These are phyloP conservation scores for Eueremaeus valkanovi DNA, from an alignment of 2,888 invertebrate genomes.

Conservation along the genomic window DNA sequence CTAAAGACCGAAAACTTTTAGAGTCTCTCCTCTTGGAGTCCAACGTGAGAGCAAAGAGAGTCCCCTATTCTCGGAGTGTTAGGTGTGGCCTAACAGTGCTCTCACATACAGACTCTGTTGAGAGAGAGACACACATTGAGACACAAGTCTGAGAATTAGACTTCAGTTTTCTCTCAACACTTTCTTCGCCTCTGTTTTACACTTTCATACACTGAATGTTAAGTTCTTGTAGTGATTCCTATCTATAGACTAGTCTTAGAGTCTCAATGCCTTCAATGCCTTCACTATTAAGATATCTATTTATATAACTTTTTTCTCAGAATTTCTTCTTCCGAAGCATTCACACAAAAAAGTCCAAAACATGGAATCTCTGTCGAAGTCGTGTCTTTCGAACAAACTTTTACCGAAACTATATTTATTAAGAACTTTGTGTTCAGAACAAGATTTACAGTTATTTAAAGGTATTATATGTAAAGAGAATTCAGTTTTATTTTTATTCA, in stretches of 20 bases:
- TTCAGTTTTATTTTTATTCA: not conserved
- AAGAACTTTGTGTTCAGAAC: not conserved
- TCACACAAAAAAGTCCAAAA: not conserved
- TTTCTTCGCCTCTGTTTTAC: constrained; percentile 17
- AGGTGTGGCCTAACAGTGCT: constrained; percentile 25
- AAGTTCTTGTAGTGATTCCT: constrained; percentile 27
- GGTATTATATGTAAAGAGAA: too few relatives aligned
- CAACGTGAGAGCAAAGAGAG: not conserved
- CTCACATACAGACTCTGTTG: not conserved
- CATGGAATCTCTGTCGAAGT: not conserved
- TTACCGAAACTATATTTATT: not conserved
- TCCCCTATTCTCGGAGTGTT: constrained; percentile 6
- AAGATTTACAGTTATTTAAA: not conserved
- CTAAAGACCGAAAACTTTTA: not conserved
- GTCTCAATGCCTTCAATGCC: not conserved
- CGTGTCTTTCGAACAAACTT: not conserved
- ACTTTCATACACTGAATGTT: not conserved
- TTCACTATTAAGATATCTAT: not conserved
- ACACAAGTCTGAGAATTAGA: constrained; percentile 13
- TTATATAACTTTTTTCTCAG: constrained; percentile 20
- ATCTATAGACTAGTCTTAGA: constrained; percentile 11
- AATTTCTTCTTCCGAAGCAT: not conserved
- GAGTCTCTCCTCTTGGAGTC: not conserved
- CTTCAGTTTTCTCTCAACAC: constrained; percentile 9
- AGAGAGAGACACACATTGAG: constrained; percentile 13